These are phyloP conservation scores for Drosophila hamatofila DNA, from an alignment of 2,888 invertebrate species.

Conservation along the genomic window DNA sequence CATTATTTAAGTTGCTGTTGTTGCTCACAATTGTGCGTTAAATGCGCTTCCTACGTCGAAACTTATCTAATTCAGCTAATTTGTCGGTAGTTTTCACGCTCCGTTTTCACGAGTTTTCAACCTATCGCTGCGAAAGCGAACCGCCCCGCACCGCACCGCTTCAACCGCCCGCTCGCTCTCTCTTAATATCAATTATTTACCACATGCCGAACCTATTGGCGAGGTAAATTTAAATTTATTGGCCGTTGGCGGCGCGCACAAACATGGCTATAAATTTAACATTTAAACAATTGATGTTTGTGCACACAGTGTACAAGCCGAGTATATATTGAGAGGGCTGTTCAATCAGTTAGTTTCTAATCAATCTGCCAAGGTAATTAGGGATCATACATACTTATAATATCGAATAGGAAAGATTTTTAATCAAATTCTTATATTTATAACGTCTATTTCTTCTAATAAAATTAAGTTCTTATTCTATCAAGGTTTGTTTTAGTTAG, in stretches of 20 bases:
- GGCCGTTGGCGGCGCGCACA: conserved; percentile 60
- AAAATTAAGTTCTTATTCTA: too few relatives aligned
- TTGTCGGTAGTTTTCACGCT: conserved; percentile 59
- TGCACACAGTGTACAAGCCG: background rate
- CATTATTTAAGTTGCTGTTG: conserved; percentile 46
- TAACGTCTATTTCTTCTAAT: too few relatives aligned
- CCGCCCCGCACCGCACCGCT: too few relatives aligned
- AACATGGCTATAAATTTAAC: conserved; percentile 71
- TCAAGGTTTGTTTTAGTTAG: too few relatives aligned
- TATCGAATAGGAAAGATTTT: too few relatives aligned
- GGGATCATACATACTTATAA: too few relatives aligned
- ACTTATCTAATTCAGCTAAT: conserved; percentile 62
- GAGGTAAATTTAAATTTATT: conserved; percentile 68
- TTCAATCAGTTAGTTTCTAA: background rate
- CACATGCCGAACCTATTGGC: conserved; percentile 19
- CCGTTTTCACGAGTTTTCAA: conserved; percentile 25
- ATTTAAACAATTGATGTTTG: conserved; percentile 67
- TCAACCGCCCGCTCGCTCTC: background rate
- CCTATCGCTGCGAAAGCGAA: too few relatives aligned
- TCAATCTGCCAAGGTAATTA: background rate
- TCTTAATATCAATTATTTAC: conserved; percentile 57
- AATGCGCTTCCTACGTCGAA: conserved; percentile 50
- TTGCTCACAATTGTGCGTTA: conserved; percentile 55
- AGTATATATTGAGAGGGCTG: conserved; percentile 1
- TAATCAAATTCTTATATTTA: too few relatives aligned